phyloP scores from a whole-genome alignment of 37 sponge, comb jelly and placozoan genomes.

The Tethya wilhelma region DNA sequence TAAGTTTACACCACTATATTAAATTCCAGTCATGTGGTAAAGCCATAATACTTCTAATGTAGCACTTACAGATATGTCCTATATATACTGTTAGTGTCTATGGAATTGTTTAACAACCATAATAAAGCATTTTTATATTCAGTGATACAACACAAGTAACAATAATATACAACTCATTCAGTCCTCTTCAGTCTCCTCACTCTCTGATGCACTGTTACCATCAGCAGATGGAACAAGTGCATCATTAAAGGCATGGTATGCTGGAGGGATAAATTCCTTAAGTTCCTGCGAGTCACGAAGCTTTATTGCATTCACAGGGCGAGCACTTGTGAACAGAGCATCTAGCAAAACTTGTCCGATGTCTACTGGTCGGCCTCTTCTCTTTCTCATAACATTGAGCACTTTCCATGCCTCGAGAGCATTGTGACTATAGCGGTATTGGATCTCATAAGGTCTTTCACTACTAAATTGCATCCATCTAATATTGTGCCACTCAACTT shows the following conservation, averaged over 20 bases:
- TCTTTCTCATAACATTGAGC: constrained; percentile 11
- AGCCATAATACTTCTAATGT: too few relatives aligned
- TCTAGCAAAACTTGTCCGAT: background rate
- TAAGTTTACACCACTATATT: too few relatives aligned
- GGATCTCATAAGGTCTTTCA: constrained; percentile 11
- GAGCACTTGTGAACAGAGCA: background rate
- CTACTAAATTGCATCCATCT: constrained; percentile 27
- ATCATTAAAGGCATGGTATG: constrained; percentile 9
- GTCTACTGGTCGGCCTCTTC: constrained; percentile 20
- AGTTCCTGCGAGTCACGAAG: background rate
- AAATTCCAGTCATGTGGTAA: too few relatives aligned
- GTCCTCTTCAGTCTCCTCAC: background rate
- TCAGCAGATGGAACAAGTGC: background rate
- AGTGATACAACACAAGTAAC: too few relatives aligned
- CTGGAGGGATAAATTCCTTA: constrained; percentile 20
- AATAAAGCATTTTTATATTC: too few relatives aligned
- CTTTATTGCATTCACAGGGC: constrained; percentile 6
- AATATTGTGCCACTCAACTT: constrained; percentile 38
- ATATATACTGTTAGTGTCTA: too few relatives aligned
- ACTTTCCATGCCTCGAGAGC: constrained; percentile 37
- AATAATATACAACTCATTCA: too few relatives aligned
- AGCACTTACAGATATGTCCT: too few relatives aligned
- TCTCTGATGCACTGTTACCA: background rate
- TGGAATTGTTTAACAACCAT: too few relatives aligned
- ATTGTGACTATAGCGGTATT: constrained; percentile 25